Conservation (phyloP, 2,888 invertebrate species). For the Aphidoletes aphidimyza region DNA sequence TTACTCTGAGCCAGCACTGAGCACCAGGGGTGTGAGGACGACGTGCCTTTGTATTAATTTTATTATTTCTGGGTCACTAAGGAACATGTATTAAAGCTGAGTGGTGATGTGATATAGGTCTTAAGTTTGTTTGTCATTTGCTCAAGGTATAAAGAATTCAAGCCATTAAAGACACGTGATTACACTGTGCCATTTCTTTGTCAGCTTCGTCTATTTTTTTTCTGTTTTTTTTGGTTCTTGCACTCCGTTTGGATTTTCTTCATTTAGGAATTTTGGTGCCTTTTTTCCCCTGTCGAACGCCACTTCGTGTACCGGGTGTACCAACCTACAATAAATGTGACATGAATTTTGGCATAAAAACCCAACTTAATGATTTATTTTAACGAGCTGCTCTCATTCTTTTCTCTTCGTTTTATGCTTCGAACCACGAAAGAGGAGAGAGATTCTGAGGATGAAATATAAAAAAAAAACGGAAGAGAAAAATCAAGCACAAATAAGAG, state of each 20-base stretch:
- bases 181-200: conserved; percentile 35
- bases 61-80: conserved; percentile 28
- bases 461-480: not conserved
- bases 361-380: conserved; percentile 52
- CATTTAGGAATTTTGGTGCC: not conserved
- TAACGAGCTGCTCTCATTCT: conserved; percentile 50
- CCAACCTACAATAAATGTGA: conserved; percentile 32
- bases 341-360: conserved; percentile 9
- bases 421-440: not conserved
- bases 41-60: conserved; percentile 53
- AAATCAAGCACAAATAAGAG: not conserved
- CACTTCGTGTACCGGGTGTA: too few relatives aligned
- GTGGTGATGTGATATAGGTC: not conserved
- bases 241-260: not conserved
- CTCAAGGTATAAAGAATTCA: conserved; percentile 17
- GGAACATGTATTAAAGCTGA: not conserved
- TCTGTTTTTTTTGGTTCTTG: not conserved
- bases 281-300: too few relatives aligned
- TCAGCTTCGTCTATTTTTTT: not conserved
- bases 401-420: not conserved
- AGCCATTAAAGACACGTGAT: conserved; percentile 32
- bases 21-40: not conserved
- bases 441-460: not conserved
- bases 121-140: conserved; percentile 29
- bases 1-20: not conserved